Conservation (phyloP, 2,888 invertebrate species). For the Fragum whitleyi region DNA sequence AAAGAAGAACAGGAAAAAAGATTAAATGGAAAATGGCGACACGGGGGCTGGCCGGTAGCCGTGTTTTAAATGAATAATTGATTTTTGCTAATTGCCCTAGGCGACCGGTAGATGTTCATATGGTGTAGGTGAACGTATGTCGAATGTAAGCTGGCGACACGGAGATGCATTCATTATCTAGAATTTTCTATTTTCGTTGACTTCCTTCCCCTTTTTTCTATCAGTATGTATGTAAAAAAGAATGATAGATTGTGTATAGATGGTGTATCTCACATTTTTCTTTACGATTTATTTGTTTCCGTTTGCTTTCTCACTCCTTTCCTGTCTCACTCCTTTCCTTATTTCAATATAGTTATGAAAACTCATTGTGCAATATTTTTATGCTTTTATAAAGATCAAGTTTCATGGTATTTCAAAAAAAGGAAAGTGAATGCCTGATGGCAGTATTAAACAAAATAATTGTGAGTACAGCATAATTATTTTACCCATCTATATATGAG, state of each 20-base stretch:
- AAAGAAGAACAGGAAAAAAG: not conserved
- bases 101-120: conserved; percentile 29
- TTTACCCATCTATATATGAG: too few species aligned
- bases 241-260: not conserved
- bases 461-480: too few species aligned
- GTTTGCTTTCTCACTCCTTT: not conserved
- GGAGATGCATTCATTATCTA: conserved; percentile 17
- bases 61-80: conserved; percentile 51
- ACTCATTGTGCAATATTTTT: too few species aligned
- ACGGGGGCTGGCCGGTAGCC: conserved; percentile 38
- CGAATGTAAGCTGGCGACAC: conserved; percentile 16
- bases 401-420: too few species aligned
- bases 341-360: too few species aligned
- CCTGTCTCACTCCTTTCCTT: too few species aligned
- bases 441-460: too few species aligned
- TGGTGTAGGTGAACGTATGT: not conserved
- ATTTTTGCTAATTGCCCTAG: conserved; percentile 54
- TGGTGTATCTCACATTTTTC: not conserved
- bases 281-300: conserved; percentile 4
- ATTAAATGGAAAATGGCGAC: conserved; percentile 50
- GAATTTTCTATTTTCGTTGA: not conserved
- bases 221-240: not conserved
- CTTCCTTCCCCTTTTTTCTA: not conserved
- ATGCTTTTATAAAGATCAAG: too few species aligned
- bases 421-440: too few species aligned